Evolutionary conservation across 2,888 invertebrate genomes (phyloP).

Genomic region (Hydropsyche betteni): DNA sequence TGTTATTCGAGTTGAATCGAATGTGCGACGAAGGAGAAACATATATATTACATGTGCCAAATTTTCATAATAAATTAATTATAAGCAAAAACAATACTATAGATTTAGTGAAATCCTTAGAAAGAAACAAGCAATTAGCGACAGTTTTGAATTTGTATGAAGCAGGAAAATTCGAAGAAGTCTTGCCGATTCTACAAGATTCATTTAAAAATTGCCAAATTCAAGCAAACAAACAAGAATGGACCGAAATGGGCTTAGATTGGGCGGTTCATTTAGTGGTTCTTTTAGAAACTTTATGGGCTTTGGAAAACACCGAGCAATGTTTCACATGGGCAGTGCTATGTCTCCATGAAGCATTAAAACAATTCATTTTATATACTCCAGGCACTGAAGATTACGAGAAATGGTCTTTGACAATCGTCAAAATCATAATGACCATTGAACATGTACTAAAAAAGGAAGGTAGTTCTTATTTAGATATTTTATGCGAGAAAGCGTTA

Average conservation of each 20-base stretch:
- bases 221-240: slow-evolving; percentile 60
- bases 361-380: slow-evolving; percentile 67
- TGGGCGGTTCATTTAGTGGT: slow-evolving; percentile 69
- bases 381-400: slow-evolving; percentile 62
- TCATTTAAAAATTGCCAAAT: slow-evolving; percentile 70
- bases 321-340: slow-evolving; percentile 82
- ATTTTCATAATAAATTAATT: slow-evolving; percentile 61
- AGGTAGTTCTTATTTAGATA: slow-evolving; percentile 64
- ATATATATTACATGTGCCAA: slow-evolving; percentile 58
- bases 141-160: slow-evolving; percentile 75
- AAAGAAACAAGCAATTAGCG: slow-evolving; percentile 67
- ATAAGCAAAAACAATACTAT: slow-evolving; percentile 59
- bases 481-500: slow-evolving; percentile 68
- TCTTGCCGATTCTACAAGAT: slow-evolving; percentile 73
- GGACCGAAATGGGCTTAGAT: slow-evolving; percentile 63
- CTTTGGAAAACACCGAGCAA: slow-evolving; percentile 68
- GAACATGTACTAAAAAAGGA: slow-evolving; percentile 62
- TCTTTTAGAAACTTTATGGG: slow-evolving; percentile 74
- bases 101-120: slow-evolving; percentile 60
- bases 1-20: slow-evolving; percentile 61
- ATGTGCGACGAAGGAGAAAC: slow-evolving; percentile 60
- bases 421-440: slow-evolving; percentile 63
- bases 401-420: slow-evolving; percentile 62
- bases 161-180: slow-evolving; percentile 70
- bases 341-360: slow-evolving; percentile 78